Percentiles rank a stretch among this genome's conserved stretches.
Evolutionary conservation across 2,113 vertebrate species (phyloP).

Genomic region (Vulpes ferrilata): DNA sequence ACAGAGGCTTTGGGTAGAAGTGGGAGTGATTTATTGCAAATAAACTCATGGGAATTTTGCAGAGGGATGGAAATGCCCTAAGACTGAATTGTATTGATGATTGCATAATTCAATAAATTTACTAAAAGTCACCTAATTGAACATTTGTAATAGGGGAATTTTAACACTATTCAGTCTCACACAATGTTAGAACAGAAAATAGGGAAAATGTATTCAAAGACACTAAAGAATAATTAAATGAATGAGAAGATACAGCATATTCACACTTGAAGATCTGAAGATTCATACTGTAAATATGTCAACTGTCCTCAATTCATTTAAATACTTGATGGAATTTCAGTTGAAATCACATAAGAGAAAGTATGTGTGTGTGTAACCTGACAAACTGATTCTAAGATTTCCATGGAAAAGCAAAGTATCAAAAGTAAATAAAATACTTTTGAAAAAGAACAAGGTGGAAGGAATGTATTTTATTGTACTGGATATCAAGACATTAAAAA

Average conservation of each 20-base stretch:
- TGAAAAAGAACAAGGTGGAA: not conserved
- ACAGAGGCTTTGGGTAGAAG: not conserved
- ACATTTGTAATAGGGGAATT: constrained; percentile 6
- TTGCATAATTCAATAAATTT: not conserved
- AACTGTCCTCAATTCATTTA: constrained; percentile 26
- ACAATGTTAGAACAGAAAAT: constrained; percentile 50
- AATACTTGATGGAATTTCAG: not conserved
- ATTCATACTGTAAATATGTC: not conserved
- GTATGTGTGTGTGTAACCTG: not conserved
- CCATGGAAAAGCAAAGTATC: constrained; percentile 17
- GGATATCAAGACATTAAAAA: constrained; percentile 3
- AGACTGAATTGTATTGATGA: not conserved
- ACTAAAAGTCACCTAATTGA: not conserved
- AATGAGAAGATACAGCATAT: constrained; percentile 10
- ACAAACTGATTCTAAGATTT: constrained; percentile 45
- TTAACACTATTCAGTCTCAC: not conserved
- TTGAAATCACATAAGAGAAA: not conserved
- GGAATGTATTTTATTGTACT: not conserved
- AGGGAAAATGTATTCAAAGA: constrained; percentile 26
- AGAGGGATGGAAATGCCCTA: not conserved
- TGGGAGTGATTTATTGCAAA: constrained; percentile 22
- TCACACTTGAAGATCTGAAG: constrained; percentile 20
- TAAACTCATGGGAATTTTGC: not conserved
- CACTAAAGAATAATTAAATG: constrained; percentile 47
- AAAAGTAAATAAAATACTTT: constrained; percentile 47